A percentile compares a stretch with the other conserved stretches of the same genome.
Evolutionary conservation across 2,888 invertebrate genomes (phyloP).

Genomic region (Minunthozetes semirufus): DNA sequence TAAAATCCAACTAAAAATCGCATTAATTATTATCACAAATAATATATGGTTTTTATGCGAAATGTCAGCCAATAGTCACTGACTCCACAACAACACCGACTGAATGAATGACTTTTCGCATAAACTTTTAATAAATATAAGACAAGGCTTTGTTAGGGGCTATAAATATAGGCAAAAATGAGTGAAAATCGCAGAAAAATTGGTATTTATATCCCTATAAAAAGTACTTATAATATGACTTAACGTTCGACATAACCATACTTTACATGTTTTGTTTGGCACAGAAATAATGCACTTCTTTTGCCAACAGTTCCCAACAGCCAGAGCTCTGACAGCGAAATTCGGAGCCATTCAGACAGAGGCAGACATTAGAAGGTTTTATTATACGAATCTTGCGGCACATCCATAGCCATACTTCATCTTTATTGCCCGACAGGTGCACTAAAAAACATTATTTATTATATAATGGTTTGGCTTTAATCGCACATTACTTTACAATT

Average conservation of each 20-base stretch:
- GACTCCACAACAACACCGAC: not conserved
- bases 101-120: not conserved
- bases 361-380: slow-evolving; percentile 3
- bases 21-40: not conserved
- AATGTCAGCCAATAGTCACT: not conserved
- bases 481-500: not conserved
- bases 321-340: not conserved
- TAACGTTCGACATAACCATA: not conserved
- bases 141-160: not conserved
- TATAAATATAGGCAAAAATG: not conserved
- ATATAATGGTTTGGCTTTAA: not conserved
- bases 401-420: not conserved
- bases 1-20: not conserved
- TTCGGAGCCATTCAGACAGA: not conserved
- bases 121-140: not conserved
- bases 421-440: slow-evolving; percentile 16
- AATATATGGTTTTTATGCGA: not conserved
- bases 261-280: not conserved
- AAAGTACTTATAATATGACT: not conserved
- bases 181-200: not conserved
- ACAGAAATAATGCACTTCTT: not conserved
- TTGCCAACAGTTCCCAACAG: not conserved
- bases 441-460: slow-evolving; percentile 12
- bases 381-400: not conserved
- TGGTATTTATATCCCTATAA: not conserved